phyloP scores from a whole-genome alignment of 2,113 vertebrate species.

The Rynchops niger region DNA sequence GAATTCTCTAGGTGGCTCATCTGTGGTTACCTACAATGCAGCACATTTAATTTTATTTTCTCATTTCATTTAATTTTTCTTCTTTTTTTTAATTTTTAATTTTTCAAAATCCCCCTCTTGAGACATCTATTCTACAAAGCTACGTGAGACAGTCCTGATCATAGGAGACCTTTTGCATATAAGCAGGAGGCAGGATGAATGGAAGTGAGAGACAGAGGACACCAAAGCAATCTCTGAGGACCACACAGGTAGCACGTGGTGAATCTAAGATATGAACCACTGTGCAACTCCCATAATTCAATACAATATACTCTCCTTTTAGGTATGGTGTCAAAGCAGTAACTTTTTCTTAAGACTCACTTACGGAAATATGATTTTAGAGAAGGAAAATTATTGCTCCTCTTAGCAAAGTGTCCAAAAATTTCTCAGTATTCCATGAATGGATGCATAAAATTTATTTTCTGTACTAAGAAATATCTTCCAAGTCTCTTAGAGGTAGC shows the following conservation, averaged over 20 bases:
- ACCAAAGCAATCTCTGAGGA: not conserved
- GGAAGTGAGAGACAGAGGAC: not conserved
- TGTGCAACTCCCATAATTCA: not conserved
- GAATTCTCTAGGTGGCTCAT: not conserved
- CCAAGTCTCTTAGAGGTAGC: accelerated
- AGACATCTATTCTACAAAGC: not conserved
- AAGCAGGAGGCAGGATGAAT: not conserved
- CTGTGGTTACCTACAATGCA: not conserved
- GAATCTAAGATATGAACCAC: not conserved
- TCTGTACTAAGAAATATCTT: not conserved
- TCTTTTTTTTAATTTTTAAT: too few relatives aligned
- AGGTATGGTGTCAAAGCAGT: not conserved
- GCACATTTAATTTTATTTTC: not conserved
- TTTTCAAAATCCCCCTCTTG: too few relatives aligned
- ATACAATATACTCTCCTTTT: not conserved
- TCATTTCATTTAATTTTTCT: too few relatives aligned
- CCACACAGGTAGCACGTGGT: not conserved
- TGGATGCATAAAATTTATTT: not conserved
- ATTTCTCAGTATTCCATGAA: not conserved
- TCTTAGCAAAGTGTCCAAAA: not conserved
- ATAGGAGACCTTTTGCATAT: not conserved
- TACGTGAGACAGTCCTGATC: not conserved
- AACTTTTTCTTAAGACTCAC: not conserved
- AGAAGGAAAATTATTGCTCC: not conserved
- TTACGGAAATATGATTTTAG: not conserved